Evolutionary conservation across 2,113 vertebrate species (phyloP).

Genomic region (Calidris pugnax): DNA sequence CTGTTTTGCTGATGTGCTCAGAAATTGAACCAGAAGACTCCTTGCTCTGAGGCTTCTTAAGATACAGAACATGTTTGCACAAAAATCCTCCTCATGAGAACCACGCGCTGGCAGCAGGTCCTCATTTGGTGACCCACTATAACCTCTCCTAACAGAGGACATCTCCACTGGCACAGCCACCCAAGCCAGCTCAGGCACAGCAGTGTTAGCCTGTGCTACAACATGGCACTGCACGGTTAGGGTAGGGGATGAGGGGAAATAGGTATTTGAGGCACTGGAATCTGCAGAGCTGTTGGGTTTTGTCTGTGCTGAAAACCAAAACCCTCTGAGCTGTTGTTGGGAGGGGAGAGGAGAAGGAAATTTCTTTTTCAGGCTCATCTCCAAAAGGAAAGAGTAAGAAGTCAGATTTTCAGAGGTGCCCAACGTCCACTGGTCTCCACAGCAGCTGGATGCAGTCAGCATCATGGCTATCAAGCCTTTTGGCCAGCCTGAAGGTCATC

Average conservation of each 20-base stretch:
- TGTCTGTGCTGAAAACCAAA: neutral
- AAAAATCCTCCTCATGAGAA: neutral
- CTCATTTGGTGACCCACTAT: neutral
- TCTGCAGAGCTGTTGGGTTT: neutral
- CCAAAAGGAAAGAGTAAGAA: neutral
- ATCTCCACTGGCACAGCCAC: neutral
- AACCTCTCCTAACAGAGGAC: neutral
- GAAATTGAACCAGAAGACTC: neutral
- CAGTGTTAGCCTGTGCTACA: fast-evolving
- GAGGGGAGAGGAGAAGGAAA: neutral
- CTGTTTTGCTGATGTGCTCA: neutral
- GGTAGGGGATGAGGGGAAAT: neutral
- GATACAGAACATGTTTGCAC: neutral
- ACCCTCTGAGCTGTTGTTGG: neutral
- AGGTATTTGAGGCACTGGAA: neutral
- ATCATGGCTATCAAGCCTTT: neutral
- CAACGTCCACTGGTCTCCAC: neutral
- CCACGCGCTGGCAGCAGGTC: neutral
- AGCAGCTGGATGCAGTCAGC: neutral
- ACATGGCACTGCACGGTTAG: neutral
- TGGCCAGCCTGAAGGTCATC: neutral
- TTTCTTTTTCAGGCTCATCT: neutral
- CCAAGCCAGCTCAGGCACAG: neutral
- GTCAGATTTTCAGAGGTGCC: neutral
- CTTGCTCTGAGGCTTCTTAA: neutral